phyloP scores from a whole-genome alignment of 2,797 vertebrate genomes.

The Diplodus puntazzo region DNA sequence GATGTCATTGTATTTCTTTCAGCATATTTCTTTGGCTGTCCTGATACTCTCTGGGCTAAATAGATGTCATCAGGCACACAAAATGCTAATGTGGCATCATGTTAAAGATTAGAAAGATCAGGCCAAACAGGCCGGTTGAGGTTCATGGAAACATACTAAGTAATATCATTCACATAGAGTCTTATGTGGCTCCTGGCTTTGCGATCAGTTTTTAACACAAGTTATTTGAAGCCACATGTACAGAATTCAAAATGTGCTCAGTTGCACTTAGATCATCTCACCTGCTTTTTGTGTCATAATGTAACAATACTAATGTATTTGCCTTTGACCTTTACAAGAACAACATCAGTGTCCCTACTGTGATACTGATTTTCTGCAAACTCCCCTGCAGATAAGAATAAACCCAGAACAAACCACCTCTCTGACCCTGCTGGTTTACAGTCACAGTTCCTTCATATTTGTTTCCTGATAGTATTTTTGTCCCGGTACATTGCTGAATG shows the following conservation, averaged over 20 bases:
- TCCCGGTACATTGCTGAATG: constrained; percentile 10
- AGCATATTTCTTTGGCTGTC: background rate
- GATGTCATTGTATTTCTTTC: background rate
- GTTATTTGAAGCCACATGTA: background rate
- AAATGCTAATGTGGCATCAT: background rate
- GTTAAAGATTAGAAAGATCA: no score
- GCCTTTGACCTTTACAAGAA: background rate
- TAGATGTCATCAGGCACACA: background rate
- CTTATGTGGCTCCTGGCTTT: no score
- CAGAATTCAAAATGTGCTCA: background rate
- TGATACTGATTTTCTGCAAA: constrained; percentile 6
- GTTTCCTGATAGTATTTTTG: constrained; percentile 15
- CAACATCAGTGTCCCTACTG: background rate
- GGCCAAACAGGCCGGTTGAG: no score
- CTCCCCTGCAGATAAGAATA: constrained; percentile 30
- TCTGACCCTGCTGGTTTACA: background rate
- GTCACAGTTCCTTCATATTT: constrained; percentile 8
- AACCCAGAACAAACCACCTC: constrained; percentile 33
- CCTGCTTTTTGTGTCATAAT: background rate
- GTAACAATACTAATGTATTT: background rate
- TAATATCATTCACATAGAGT: no score
- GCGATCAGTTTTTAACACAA: no score
- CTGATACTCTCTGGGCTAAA: background rate
- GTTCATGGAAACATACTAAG: no score
- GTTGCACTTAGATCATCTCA: background rate